A percentile compares a stretch with the other conserved stretches of the same genome.
Evolutionary conservation across 2,113 vertebrate genomes (phyloP).

Genomic region (Hyla sarda): DNA sequence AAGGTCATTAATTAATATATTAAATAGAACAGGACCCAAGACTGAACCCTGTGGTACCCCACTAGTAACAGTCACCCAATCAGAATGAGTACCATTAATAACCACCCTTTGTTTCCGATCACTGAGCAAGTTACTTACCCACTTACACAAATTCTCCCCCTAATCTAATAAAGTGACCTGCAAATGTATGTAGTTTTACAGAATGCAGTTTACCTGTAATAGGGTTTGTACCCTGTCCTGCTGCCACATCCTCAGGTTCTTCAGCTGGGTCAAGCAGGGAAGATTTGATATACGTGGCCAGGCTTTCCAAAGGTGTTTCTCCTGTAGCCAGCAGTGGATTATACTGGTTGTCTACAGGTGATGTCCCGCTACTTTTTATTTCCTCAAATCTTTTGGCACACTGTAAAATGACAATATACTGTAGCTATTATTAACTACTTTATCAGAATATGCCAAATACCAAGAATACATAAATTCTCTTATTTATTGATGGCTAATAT

Average conservation of each 20-base stretch:
- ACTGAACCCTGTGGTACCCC: no score
- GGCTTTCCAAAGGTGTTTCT: conserved; percentile 77
- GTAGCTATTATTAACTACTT: background rate
- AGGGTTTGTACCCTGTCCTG: conserved; percentile 77
- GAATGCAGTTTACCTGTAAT: conserved; percentile 77
- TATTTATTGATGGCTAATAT: no score
- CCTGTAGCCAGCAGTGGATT: conserved; percentile 78
- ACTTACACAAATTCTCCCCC: no score
- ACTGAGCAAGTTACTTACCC: no score
- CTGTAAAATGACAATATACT: conserved; percentile 76
- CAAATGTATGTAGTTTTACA: no score
- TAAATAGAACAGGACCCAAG: no score
- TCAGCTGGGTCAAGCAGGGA: conserved; percentile 76
- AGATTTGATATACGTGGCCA: conserved; percentile 83
- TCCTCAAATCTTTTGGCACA: conserved; percentile 95
- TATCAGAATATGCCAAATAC: background rate
- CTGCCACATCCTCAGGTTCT: conserved; percentile 74
- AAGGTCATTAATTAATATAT: no score
- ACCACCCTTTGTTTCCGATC: no score
- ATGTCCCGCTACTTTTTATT: conserved; percentile 84
- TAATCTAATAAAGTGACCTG: no score
- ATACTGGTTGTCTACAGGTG: conserved; percentile 88
- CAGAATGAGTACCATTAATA: no score
- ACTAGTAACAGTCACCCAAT: no score
- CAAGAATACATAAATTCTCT: background rate